phyloP scores from a whole-genome alignment of 2,888 invertebrate species.

The Ligdia adustata region DNA sequence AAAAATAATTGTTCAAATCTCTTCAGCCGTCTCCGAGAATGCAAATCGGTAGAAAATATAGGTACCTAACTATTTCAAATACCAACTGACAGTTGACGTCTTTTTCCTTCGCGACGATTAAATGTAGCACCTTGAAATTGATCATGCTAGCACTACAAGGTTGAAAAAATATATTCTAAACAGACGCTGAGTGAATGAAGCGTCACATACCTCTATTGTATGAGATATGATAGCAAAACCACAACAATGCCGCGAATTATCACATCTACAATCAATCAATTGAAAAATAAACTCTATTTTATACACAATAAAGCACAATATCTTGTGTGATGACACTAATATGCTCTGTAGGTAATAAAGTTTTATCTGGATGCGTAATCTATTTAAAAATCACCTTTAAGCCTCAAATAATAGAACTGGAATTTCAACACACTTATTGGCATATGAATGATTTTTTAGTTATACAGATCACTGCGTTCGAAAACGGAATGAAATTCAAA shows the following conservation, averaged over 20 bases:
- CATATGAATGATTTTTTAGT: no score
- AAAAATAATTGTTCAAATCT: no score
- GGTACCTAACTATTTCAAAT: no score
- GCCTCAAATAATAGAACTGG: not conserved
- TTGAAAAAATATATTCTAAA: not conserved
- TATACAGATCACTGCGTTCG: constrained; percentile 21
- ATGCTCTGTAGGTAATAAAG: not conserved
- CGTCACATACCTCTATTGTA: constrained; percentile 18
- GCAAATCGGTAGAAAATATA: no score
- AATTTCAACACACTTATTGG: no score
- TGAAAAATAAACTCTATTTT: constrained; percentile 8
- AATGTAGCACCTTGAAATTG: not conserved
- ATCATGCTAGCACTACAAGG: not conserved
- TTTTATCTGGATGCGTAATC: not conserved
- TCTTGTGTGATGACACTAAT: constrained; percentile 1
- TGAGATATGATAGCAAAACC: constrained; percentile 27
- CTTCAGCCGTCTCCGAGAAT: no score
- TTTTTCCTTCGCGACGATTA: not conserved
- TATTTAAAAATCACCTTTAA: constrained; percentile 6
- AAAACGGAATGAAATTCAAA: constrained; percentile 24
- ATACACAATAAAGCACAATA: constrained; percentile 1
- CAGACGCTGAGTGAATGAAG: not conserved
- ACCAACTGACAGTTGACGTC: no score
- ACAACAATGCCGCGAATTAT: constrained; percentile 15
- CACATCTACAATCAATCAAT: not conserved